Base-by-base conservation (phyloP, 2,113 vertebrate species). In the Perognathus longimembris region DNA sequence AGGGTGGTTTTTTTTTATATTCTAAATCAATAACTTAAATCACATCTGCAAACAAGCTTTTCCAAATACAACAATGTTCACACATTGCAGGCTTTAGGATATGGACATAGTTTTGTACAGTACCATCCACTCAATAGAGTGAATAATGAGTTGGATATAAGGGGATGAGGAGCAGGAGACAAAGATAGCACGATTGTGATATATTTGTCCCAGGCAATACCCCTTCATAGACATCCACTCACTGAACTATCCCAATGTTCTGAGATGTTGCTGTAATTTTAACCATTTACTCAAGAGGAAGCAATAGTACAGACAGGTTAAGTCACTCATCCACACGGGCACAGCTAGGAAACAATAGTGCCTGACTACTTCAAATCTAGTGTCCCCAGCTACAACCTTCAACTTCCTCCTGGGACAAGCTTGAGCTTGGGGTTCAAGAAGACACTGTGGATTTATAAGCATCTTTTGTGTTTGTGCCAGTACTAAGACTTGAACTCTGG, bases 21-120 rank as follows among this genome's bases (percentile, higher is more conserved):
- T 59, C 83, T 82, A 79, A 17, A 54, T 77, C 54, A 75, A 59
- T 63, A 64, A 89, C 7, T 86, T 91, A 45, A 85, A 82, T 85
- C 54, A 34, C 21, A 45, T 22, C 36, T 83, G 57, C 73, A 88
- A 73, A 30, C 11, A 5, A 1, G 3, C 42, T 89, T 78, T 74
- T 86, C 21, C n/a, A 86, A 93, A 82, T 42, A 91, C 69, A 36
- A 69, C 36, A 89, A 50, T 63, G 75, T 38, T 26, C 2, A 32
- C 40, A 50, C 8, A 20, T 89, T 79, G 83, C 28, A 84, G 64
- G 22, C 21, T 24, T 87, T 84, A 90, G 54, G 30, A 30, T 5
- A 30, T 67, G 17, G 57, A 1, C 50, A n/a, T 54, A 61, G 74
- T 21, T 34, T 67, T 57, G 80, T 28, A 54, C 32, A 7, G 5